Conservation (phyloP, 2,888 invertebrate species). For the Odontothrips loti region DNA sequence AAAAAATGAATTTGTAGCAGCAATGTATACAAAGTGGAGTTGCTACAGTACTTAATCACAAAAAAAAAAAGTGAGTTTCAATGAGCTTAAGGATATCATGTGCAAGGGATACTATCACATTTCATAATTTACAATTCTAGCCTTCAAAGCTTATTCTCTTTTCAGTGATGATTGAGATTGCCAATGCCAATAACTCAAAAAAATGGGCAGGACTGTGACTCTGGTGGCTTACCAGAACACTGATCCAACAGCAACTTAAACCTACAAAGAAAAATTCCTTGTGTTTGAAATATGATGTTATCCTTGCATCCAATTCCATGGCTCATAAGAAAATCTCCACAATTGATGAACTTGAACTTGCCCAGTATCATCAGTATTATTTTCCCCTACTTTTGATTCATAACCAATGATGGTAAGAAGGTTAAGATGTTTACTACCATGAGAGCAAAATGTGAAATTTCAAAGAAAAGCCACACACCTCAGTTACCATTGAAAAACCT, state of each 20-base stretch:
- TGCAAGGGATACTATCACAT: not conserved
- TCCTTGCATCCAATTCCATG: not conserved
- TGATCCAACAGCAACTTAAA: slow-evolving; percentile 21
- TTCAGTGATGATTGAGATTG: too few relatives aligned
- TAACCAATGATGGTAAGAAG: not conserved
- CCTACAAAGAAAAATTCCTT: slow-evolving; percentile 16
- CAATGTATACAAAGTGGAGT: too few relatives aligned
- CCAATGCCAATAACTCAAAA: not conserved
- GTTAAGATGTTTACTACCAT: not conserved
- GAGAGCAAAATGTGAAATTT: not conserved
- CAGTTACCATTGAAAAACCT: not conserved
- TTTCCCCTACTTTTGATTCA: not conserved
- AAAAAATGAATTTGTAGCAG: too few relatives aligned
- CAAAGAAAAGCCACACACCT: not conserved
- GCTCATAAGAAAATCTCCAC: too few relatives aligned
- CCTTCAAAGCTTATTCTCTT: not conserved
- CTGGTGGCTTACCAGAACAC: slow-evolving; percentile 14
- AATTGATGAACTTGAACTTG: too few relatives aligned
- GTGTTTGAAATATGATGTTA: not conserved
- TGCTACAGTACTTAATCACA: too few relatives aligned
- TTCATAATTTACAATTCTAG: not conserved
- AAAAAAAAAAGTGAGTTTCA: too few relatives aligned
- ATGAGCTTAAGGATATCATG: too few relatives aligned
- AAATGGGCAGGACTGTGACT: not conserved
- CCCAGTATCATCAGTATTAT: too few relatives aligned